Base-by-base conservation (phyloP, 2,888 invertebrate genomes). In the Protophormia terraenovae region DNA sequence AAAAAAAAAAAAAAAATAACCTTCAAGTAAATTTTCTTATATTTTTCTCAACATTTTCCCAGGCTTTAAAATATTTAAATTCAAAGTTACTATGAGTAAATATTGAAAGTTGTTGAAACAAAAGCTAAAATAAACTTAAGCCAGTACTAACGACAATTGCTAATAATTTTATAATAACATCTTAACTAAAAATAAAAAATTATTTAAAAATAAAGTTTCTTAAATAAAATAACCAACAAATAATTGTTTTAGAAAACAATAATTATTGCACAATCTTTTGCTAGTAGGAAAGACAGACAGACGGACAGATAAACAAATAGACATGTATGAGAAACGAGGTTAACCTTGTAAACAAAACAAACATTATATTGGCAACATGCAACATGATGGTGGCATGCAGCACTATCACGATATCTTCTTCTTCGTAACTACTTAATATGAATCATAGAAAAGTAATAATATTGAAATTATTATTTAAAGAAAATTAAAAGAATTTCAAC, bases 291-390 rank as follows among this genome's bases (percentile, higher is more conserved):
- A n/a, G n/a, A n/a, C n/a, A n/a, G n/a, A n/a, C n/a, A n/a, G n/a
- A n/a, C n/a, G n/a, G n/a, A n/a, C n/a, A n/a, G n/a, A n/a, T n/a
- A n/a, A n/a, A n/a, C n/a, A n/a, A 64, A 64, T 72, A 83, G 76
- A 77, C 64, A 83, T 64, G 76, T 66, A 71, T 83, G 76, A 77
- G 76, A 77, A 83, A 83, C 82, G 55, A 66, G 64, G 27, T 66
- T 83, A 71, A 71, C 82, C 82, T 83, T 83, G 71, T 35, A 69
- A 62, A 38, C 22, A 41, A 2, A 16, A 69, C 64, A 47, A 4
- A 78, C 16, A 47, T 35, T 38, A 50, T 22, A 41, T n/a, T 73
- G n/a, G 10, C 24, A 73, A 73, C 80, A 66, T 72, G 79, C 79
- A 64, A 80, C 55, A 55, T 41, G 35, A 29, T 55, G n/a, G 72